Conservation (phyloP, 2,888 invertebrate species). For the Drosophila nr. medialis region DNA sequence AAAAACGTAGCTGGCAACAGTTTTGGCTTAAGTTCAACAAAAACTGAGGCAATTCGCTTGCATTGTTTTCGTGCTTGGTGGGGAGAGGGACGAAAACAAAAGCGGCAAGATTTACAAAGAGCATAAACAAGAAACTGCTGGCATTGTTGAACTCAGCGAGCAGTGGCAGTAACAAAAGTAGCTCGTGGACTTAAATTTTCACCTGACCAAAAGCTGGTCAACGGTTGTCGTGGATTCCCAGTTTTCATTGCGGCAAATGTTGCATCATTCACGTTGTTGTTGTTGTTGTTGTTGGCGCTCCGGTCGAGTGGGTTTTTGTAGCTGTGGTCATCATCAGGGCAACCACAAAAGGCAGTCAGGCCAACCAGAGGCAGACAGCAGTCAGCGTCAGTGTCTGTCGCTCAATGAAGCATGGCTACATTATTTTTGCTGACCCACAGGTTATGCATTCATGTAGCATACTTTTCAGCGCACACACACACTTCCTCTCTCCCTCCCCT, state of each 20-base stretch:
- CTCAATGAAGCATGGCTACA: conserved; percentile 67
- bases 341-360: conserved; percentile 53
- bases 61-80: neutral
- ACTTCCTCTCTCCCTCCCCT: neutral
- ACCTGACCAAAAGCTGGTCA: conserved; percentile 53
- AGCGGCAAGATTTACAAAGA: conserved; percentile 5
- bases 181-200: conserved; percentile 50
- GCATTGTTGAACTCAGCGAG: conserved; percentile 19
- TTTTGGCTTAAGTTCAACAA: neutral
- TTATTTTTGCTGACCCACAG: conserved; percentile 63
- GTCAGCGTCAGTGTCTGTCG: conserved; percentile 23
- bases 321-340: conserved; percentile 51
- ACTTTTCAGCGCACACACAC: conserved; percentile 45
- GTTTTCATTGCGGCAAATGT: conserved; percentile 51
- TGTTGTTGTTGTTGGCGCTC: conserved; percentile 19
- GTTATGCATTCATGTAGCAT: conserved; percentile 71
- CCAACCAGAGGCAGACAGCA: neutral
- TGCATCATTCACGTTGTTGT: conserved; percentile 39
- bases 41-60: conserved; percentile 21
- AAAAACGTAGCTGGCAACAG: neutral
- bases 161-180: conserved; percentile 6
- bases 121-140: neutral
- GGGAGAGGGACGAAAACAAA: conserved; percentile 24
- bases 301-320: conserved; percentile 46
- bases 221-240: conserved; percentile 54